Evolutionary conservation across 1,140 invertebrate genomes (phyloP), one percentile per base, ranked within the genome.

Genomic region (Pachyrhynchus sulphureomaculatus): DNA sequence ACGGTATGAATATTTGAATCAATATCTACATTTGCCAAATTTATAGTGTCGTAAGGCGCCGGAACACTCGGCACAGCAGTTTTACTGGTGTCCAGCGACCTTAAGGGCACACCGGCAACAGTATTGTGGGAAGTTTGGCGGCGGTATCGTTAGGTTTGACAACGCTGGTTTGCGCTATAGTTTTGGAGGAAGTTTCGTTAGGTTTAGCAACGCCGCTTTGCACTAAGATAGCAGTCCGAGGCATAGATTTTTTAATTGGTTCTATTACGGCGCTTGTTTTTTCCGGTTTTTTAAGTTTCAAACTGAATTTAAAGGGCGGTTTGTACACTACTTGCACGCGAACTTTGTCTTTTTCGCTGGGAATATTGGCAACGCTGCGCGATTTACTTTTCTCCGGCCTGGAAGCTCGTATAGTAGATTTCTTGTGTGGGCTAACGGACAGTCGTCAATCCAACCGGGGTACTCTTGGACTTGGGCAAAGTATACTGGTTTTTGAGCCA

Each of bases 301-400:
- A 81, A 73, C 87, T 91, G 73, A 92, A 91, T 65, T 89, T 88
- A 72, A 92, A 92, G 0, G 90, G 90, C 23, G 90, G 89, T 69
- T 91, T 91, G 72, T 91, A 92, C 4, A 92, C 87, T 1, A 92
- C 89, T 73, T 92, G 90, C 8, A 92, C 75, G 45, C 89, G 84
- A 0, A 88, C 84, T 54, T 87, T 84, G 67, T 89, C 83, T 45
- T 82, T 82, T 58, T 83, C 81, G 45, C 77, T 78, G 4, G 79
- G 76, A 34, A 83, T 62, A 62, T 77, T 72, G 29, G 72, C 71
- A 21, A 73, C 64, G 63, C 73, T 77, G 56, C 71, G 69, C 32
- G 74, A 68, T 72, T 82, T 82, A 53, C 76, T 76, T 26, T 74
- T 72, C 18, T 73, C 71, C 10, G 66, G 66, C 74, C 78, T 39